Base-by-base conservation (phyloP, 2,888 invertebrate genomes). In the Danaus chrysippus region DNA sequence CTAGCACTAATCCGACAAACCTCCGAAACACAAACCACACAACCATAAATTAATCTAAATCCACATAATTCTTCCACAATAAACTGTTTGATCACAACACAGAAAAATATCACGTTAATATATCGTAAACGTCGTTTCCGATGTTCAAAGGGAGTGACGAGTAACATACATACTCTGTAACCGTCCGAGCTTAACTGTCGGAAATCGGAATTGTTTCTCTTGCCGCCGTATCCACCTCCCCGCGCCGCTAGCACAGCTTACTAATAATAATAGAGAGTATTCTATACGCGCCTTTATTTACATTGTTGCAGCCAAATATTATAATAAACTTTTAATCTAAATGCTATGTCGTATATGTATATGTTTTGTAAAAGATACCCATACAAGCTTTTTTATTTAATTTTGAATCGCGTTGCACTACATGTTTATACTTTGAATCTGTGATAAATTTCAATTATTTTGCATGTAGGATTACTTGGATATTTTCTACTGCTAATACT, bases 21-120 rank as follows among this genome's bases (percentile, higher is more conserved):
- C 56, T 59, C 10, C 19, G 23, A 34, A 56, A 64, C 61, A 64
- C 64, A 56, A 61, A 64, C 61, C 64, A 64, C 58, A 56, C 58
- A 61, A 61, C 49, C 42, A 42, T 64, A 64, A 64, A 64, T 64
- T 61, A 55, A 56, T 56, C 61, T 23, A 23, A 56, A 58, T 53
- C 61, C 64, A 64, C 64, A 64, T 64, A 44, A 61, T 56, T 19
- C 62, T 61, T 61, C 61, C 64, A 64, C 64, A 58, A 61, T 64
- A 61, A 64, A 64, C 58, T n/a, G 55, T 64, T 64, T 64, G 56
- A 61, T 55, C 61, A 61, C 58, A 64, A 61, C 61, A 64, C 61
- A 44, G 58, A 56, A 53, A 46, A 54, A 54, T 46, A 58, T 49
- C 49, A 49, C 34, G 49, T 55, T 52, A 64, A 55, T 57, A 49